These are phyloP conservation scores for Stigmatopora nigra DNA, from an alignment of 2,113 vertebrate species.

Conservation along the genomic window DNA sequence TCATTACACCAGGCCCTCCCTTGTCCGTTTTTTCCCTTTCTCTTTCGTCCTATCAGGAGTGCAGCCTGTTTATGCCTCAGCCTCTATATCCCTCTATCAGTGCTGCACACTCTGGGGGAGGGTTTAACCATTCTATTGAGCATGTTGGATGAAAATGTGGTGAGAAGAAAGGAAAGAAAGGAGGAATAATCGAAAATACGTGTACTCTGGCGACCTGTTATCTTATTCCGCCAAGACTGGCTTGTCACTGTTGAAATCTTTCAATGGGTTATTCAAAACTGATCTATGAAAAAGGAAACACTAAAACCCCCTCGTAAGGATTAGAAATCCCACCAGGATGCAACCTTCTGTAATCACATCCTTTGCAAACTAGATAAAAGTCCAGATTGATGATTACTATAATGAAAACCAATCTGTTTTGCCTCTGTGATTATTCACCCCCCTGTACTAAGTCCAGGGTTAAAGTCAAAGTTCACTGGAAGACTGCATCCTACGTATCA, in stretches of 20 bases:
- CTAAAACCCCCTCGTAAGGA: neutral
- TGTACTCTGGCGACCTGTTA: slow-evolving; percentile 59
- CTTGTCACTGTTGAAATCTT: slow-evolving; percentile 41
- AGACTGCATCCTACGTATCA: neutral
- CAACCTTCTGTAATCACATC: neutral
- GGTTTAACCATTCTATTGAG: slow-evolving; percentile 53
- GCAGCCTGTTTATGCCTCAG: slow-evolving; percentile 23
- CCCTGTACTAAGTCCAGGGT: no score
- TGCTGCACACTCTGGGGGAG: slow-evolving; percentile 25
- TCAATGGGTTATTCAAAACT: neutral
- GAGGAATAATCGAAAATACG: slow-evolving; percentile 44
- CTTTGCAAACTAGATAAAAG: neutral
- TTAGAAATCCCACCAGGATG: neutral
- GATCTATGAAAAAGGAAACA: neutral
- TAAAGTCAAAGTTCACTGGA: neutral
- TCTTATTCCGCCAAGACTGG: slow-evolving; percentile 59
- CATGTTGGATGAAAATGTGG: slow-evolving; percentile 45
- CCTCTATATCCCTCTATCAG: slow-evolving; percentile 55
- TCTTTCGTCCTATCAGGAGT: slow-evolving; percentile 28
- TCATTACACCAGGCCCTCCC: slow-evolving; percentile 15
- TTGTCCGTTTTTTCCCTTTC: slow-evolving; percentile 24
- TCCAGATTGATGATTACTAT: neutral
- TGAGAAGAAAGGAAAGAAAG: slow-evolving; percentile 42
- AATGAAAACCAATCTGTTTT: neutral
- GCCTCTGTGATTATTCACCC: neutral